A percentile compares a stretch with the other conserved stretches of the same genome.
phyloP scores from a whole-genome alignment of 2,113 vertebrate genomes.

The Perca schrenkii region DNA sequence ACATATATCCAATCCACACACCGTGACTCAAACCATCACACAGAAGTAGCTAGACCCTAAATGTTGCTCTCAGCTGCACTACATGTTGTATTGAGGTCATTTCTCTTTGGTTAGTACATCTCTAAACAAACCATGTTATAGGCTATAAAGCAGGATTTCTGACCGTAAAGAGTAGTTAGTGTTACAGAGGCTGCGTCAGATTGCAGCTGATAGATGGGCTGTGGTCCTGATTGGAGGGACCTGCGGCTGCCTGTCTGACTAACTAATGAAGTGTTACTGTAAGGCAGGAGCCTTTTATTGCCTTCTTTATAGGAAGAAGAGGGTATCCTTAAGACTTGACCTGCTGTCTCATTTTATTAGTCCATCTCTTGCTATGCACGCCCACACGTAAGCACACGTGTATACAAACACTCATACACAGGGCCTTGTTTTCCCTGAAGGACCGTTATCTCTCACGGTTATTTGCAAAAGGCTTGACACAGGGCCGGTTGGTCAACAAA shows the following conservation, averaged over 20 bases:
- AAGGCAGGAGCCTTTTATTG: slow-evolving; percentile 63
- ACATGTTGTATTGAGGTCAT: slow-evolving; percentile 37
- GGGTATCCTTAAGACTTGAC: slow-evolving; percentile 17
- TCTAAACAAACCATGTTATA: slow-evolving; percentile 66
- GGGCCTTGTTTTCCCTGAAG: not conserved
- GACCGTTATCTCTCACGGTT: not conserved
- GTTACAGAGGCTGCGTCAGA: slow-evolving; percentile 23
- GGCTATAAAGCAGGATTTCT: slow-evolving; percentile 39
- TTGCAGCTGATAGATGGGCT: slow-evolving; percentile 65
- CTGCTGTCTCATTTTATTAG: slow-evolving; percentile 29
- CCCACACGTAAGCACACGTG: not conserved
- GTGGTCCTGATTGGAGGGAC: slow-evolving; percentile 57
- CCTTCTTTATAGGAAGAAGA: slow-evolving; percentile 46
- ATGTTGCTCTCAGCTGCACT: slow-evolving; percentile 41
- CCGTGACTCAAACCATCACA: not conserved
- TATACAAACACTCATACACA: slow-evolving; percentile 3
- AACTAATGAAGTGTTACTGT: slow-evolving; percentile 77
- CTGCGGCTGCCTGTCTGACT: slow-evolving; percentile 58
- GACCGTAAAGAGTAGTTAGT: slow-evolving; percentile 37
- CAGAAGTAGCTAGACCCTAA: slow-evolving; percentile 4
- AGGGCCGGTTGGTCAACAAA: not conserved
- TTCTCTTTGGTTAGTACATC: slow-evolving; percentile 49
- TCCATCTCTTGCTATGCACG: not conserved
- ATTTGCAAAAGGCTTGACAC: not conserved
- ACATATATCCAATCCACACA: slow-evolving; percentile 10